phyloP scores from a whole-genome alignment of 1,140 invertebrate species.

The Stegodyphus dumicola region DNA sequence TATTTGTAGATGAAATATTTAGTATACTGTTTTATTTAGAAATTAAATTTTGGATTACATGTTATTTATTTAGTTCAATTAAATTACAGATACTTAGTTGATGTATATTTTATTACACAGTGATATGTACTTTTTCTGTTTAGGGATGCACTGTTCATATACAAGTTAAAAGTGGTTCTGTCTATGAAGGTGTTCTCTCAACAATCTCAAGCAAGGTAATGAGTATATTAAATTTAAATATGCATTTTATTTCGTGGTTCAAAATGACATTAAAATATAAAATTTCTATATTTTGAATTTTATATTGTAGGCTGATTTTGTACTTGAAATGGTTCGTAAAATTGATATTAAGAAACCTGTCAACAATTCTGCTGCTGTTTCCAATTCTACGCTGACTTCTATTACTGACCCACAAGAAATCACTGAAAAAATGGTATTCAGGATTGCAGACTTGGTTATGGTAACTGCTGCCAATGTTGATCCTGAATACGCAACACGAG shows the following conservation, averaged over 20 bases:
- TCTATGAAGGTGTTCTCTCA: conserved; percentile 87
- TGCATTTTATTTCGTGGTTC: background rate
- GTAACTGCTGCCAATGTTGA: conserved; percentile 85
- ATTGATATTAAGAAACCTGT: conserved; percentile 76
- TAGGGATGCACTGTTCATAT: conserved; percentile 70
- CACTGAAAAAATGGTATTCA: conserved; percentile 87
- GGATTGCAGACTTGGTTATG: conserved; percentile 82
- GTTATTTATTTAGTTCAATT: too few species aligned
- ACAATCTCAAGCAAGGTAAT: conserved; percentile 80
- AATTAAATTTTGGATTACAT: too few species aligned
- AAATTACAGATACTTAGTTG: too few species aligned
- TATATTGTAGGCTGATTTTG: conserved; percentile 76
- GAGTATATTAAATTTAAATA: conserved; percentile 4
- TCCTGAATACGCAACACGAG: conserved; percentile 86
- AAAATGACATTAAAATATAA: background rate
- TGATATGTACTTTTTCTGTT: conserved; percentile 48
- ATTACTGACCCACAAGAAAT: conserved; percentile 70
- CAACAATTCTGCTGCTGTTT: conserved; percentile 71
- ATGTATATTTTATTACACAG: too few species aligned
- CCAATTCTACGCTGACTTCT: conserved; percentile 38
- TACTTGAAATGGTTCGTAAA: conserved; percentile 84
- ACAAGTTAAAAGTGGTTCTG: conserved; percentile 81
- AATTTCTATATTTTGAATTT: conserved; percentile 2
- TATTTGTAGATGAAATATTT: too few species aligned
- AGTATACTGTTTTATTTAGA: too few species aligned